Conservation (phyloP, 2,888 invertebrate species). For the Willowsia nigromaculata region DNA sequence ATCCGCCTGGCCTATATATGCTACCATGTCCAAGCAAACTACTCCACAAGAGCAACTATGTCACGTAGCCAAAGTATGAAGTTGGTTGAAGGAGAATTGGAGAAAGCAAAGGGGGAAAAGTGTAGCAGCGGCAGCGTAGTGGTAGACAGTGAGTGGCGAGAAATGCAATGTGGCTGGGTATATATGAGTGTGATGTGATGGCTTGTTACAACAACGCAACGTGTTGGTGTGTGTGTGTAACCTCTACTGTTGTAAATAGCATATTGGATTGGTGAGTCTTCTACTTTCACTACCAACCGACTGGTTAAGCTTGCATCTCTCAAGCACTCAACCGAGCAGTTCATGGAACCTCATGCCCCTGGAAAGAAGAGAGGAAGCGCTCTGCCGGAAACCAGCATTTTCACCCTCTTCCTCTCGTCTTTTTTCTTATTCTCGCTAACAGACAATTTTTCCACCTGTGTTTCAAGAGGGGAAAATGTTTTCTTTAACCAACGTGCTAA, state of each 20-base stretch:
- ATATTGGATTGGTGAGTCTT: conserved; percentile 3
- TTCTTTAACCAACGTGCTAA: neutral
- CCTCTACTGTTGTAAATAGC: conserved; percentile 7
- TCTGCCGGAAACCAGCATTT: conserved; percentile 57
- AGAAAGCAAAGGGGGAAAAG: conserved; percentile 23
- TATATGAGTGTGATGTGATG: conserved; percentile 25
- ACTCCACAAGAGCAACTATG: neutral
- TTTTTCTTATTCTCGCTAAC: neutral
- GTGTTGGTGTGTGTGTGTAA: conserved; percentile 4
- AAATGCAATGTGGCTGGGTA: neutral
- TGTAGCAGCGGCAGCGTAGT: neutral
- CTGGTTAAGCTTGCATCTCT: conserved; percentile 47
- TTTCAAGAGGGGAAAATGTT: neutral
- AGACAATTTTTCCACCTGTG: neutral
- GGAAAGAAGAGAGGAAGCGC: conserved; percentile 63
- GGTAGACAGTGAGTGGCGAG: neutral
- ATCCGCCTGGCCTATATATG: neutral
- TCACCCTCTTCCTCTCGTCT: conserved; percentile 57
- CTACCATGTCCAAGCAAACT: neutral
- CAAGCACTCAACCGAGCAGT: conserved; percentile 46
- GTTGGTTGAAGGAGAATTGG: conserved; percentile 4
- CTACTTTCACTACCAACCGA: neutral
- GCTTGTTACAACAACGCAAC: conserved; percentile 42
- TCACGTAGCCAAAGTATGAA: conserved; percentile 24
- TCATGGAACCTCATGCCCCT: conserved; percentile 69